Evolutionary conservation across 53 echinoderm and acorn worm species (phyloP), one percentile per base, ranked within the genome.

Genomic region (Paelopatides confundens): DNA sequence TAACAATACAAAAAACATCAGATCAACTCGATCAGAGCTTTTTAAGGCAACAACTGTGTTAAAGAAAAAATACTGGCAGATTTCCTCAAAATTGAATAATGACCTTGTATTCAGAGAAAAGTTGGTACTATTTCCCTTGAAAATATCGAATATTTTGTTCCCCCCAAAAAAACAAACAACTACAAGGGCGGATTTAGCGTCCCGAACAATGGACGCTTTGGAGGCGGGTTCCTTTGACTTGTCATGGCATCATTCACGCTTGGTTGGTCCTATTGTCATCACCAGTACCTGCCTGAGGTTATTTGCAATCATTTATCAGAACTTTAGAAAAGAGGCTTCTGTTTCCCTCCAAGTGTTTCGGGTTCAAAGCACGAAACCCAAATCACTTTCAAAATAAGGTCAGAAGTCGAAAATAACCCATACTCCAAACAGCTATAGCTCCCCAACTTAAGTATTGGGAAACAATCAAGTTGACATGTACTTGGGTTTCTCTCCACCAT

Each of bases 71-170:
- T 12, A 43, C 43, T 10, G 11, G 43, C 11, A 43, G 43, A 12
- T 43, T 43, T 43, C 43, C 17, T n/a, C 36, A 27, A 24, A 26
- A 43, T 21, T 28, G 74, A 74, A 21, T 17, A 28, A 28, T 46
- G 74, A 74, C 74, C 74, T 74, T 74, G 39, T 74, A 18, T 11
- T 43, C 74, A 18, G 21, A 74, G 47, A 74, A 46, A 46, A 39
- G n/a, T 39, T 35, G 26, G 74, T 39, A 39, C 46, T 74, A 26
- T 68, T 74, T 46, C 74, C 74, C 46, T 74, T 27, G 46, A 74
- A 74, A 74, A 74, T 74, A 74, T 40, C 74, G 74, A 74, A 74
- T 74, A 74, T 39, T 74, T 74, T 74, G 17, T 40, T n/a, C n/a
- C n/a, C n/a, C n/a, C n/a, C n/a, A n/a, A 26, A 40, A 74, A 74